A percentile compares a stretch with the other conserved stretches of the same genome.
These are phyloP conservation scores for Megaptera novaeangliae DNA, from an alignment of 2,113 vertebrate species.

Conservation along the genomic window DNA sequence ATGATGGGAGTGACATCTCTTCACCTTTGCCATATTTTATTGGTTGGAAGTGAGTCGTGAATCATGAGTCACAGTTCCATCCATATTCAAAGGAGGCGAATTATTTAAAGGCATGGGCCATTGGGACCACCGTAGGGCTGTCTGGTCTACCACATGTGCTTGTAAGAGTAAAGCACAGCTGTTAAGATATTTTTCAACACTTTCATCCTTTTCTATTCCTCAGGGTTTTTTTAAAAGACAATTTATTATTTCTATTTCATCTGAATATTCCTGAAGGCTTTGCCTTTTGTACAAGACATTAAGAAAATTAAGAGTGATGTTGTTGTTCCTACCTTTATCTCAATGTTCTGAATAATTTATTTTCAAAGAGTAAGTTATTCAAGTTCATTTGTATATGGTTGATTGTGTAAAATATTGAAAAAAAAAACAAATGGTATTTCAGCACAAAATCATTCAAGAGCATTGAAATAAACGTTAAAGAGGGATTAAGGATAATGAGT, in stretches of 20 bases:
- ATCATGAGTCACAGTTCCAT: background rate
- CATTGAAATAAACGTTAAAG: background rate
- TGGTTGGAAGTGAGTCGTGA: background rate
- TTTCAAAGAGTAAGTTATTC: background rate
- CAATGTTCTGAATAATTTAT: background rate
- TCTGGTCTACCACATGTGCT: background rate
- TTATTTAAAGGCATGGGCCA: background rate
- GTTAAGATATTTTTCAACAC: background rate
- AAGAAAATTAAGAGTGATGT: background rate
- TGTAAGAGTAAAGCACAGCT: background rate
- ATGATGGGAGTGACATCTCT: background rate
- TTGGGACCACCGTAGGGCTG: accelerated
- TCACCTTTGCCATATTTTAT: background rate
- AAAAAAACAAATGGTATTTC: background rate
- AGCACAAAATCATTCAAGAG: background rate
- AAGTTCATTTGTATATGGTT: background rate
- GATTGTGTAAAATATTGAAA: background rate
- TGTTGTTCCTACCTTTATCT: background rate
- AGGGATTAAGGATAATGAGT: background rate
- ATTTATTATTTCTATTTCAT: background rate
- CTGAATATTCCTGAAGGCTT: background rate
- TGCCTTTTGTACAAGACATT: background rate
- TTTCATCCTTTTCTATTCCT: background rate
- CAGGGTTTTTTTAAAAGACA: background rate
- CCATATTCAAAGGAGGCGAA: accelerated